Evolutionary conservation across 2,113 vertebrate species (phyloP).

Genomic region (Manacus vitellinus): DNA sequence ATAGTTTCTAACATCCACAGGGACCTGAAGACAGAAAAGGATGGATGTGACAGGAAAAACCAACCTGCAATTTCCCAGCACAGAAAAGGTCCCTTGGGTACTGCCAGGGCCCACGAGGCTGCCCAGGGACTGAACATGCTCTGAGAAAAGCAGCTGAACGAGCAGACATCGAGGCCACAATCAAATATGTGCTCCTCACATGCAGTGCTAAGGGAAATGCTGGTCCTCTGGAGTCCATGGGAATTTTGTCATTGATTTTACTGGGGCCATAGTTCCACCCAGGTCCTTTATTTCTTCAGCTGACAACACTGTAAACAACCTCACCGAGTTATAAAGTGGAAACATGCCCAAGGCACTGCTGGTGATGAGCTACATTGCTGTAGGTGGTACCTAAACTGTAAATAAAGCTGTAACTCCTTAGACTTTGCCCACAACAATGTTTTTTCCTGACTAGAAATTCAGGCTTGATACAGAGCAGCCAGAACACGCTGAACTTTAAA

Average conservation of each 20-base stretch:
- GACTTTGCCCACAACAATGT: background rate
- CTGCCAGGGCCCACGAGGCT: background rate
- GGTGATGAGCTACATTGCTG: background rate
- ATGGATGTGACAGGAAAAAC: background rate
- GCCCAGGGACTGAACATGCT: background rate
- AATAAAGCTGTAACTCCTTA: slow-evolving; percentile 46
- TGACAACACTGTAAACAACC: background rate
- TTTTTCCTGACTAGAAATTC: slow-evolving; percentile 6
- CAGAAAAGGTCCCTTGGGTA: background rate
- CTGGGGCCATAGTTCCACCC: background rate
- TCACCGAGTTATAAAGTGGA: background rate
- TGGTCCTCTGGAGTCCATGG: background rate
- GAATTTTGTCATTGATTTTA: background rate
- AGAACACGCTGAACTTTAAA: slow-evolving; percentile 24
- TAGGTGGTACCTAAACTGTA: slow-evolving; percentile 36
- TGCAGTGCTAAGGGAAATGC: background rate
- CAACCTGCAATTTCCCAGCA: background rate
- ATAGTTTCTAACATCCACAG: background rate
- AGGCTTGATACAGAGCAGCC: background rate
- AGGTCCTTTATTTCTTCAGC: background rate
- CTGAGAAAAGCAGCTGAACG: background rate
- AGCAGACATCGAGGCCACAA: background rate
- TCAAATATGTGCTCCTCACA: background rate
- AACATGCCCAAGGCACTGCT: background rate
- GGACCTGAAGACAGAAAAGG: background rate